phyloP scores from a whole-genome alignment of 2,113 vertebrate species.

The Athene noctua region DNA sequence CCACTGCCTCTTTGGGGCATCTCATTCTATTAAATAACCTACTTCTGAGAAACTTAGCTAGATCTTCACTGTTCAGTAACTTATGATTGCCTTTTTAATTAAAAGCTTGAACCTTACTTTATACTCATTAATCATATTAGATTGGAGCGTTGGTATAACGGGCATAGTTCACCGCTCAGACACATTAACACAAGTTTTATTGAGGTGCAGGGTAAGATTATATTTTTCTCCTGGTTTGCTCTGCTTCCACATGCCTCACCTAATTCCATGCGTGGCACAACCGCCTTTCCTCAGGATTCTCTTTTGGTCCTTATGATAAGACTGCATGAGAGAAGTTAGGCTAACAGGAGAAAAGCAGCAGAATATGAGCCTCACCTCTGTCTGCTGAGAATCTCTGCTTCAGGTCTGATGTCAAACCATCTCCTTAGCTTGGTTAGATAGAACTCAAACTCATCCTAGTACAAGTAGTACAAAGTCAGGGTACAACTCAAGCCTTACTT shows the following conservation, averaged over 20 bases:
- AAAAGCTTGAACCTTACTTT: slow-evolving; percentile 34
- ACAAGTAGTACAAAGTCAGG: neutral
- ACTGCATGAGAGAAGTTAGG: neutral
- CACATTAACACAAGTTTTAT: neutral
- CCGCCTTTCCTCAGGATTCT: neutral
- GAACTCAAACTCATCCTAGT: rapidly evolving
- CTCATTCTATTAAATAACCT: slow-evolving; percentile 36
- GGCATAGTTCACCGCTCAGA: neutral
- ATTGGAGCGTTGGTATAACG: neutral
- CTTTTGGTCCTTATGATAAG: neutral
- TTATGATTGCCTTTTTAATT: slow-evolving; percentile 56
- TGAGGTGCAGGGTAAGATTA: neutral
- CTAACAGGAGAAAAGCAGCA: neutral
- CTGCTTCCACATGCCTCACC: neutral
- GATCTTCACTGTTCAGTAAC: slow-evolving; percentile 27
- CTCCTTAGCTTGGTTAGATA: neutral
- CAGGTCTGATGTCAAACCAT: neutral
- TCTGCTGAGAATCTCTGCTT: neutral
- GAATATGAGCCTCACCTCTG: neutral
- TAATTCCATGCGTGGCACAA: rapidly evolving
- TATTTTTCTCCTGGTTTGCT: neutral
- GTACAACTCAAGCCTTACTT: neutral
- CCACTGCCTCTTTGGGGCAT: neutral
- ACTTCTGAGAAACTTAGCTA: slow-evolving; percentile 31
- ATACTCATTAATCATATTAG: slow-evolving; percentile 48